Evolutionary conservation across 2,888 invertebrate genomes (phyloP).

Genomic region (Campoplex nolae): DNA sequence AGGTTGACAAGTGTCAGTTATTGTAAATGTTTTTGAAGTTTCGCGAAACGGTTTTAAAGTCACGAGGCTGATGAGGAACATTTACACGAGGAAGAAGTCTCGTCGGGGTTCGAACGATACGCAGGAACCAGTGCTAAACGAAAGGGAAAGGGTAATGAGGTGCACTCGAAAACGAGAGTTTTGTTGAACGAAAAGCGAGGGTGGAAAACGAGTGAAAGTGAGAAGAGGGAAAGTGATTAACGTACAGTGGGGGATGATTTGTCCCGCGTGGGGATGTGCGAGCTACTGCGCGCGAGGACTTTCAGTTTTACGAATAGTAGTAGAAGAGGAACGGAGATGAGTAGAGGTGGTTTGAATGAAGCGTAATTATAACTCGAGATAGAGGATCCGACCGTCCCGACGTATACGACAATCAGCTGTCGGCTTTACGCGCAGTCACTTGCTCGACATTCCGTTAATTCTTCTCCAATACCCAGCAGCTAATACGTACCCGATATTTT

Average conservation of each 20-base stretch:
- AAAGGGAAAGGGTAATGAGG: constrained; percentile 3
- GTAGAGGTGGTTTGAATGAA: constrained; percentile 60
- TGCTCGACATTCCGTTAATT: constrained; percentile 64
- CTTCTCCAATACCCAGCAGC: constrained; percentile 20
- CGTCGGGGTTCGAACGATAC: background rate
- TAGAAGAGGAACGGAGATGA: background rate
- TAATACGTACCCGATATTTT: background rate
- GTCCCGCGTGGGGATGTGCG: constrained; percentile 56
- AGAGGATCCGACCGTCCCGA: constrained; percentile 69
- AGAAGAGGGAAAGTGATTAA: constrained; percentile 65
- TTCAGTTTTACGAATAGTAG: constrained; percentile 30
- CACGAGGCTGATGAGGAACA: constrained; percentile 32
- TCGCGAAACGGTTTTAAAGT: constrained; percentile 38
- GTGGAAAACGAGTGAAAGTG: constrained; percentile 57
- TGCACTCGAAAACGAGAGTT: constrained; percentile 30
- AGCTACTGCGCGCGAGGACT: constrained; percentile 59
- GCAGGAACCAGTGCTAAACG: background rate
- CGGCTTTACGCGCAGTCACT: constrained; percentile 73
- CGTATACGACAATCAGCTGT: constrained; percentile 78
- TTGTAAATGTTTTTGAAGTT: background rate
- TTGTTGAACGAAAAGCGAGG: constrained; percentile 24
- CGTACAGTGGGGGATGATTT: constrained; percentile 52
- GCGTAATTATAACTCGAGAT: constrained; percentile 78
- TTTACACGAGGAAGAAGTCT: background rate
- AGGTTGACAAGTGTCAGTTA: constrained; percentile 1